phyloP scores from a whole-genome alignment of 2,888 invertebrate species.

The Eupithecia subumbrata region DNA sequence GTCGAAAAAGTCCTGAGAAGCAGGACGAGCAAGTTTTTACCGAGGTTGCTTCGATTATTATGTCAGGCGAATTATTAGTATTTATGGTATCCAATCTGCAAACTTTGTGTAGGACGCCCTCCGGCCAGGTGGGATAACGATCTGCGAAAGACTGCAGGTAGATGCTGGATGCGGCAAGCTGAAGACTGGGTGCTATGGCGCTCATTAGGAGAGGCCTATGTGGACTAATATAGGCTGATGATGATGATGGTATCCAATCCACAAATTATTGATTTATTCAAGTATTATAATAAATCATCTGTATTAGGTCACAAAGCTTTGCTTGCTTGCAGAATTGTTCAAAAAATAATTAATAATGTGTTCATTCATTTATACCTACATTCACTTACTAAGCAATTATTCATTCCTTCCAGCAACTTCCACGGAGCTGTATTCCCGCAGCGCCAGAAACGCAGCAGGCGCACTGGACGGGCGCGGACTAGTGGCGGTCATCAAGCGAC shows the following conservation, averaged over 20 bases:
- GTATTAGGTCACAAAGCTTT: no score
- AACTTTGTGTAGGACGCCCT: no score
- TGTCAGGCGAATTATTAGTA: background rate
- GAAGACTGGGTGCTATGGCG: no score
- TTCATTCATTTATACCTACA: background rate
- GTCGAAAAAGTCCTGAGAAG: background rate
- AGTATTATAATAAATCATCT: no score
- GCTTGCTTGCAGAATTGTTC: background rate
- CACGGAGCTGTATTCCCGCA: conserved; percentile 70
- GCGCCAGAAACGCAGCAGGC: conserved; percentile 63
- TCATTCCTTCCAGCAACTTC: conserved; percentile 65
- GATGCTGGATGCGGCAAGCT: no score
- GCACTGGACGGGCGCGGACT: conserved; percentile 77
- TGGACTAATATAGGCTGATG: no score
- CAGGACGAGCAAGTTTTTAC: background rate
- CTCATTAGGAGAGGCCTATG: no score
- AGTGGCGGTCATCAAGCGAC: conserved; percentile 80
- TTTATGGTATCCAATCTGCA: background rate
- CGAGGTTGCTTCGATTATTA: background rate
- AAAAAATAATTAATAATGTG: background rate
- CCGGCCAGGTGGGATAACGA: no score
- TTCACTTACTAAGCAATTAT: background rate
- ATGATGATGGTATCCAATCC: no score
- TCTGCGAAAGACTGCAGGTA: no score
- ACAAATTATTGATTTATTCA: no score